Percentiles rank a stretch among this genome's conserved stretches.
Evolutionary conservation across 2,888 invertebrate genomes (phyloP).

Genomic region (Xylota sylvarum): DNA sequence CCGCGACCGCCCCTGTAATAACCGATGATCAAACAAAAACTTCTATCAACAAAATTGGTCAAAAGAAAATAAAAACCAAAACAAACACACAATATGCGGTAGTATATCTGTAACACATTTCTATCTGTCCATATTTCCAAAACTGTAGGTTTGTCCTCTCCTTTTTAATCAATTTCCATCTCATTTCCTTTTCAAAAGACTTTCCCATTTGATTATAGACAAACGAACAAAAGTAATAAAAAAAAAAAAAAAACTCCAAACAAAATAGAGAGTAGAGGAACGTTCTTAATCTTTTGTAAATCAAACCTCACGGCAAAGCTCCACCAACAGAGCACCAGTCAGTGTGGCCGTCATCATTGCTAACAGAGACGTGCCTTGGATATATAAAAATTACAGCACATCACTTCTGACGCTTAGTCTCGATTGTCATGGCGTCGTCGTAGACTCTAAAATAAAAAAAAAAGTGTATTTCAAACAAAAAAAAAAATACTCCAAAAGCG

Average conservation of each 20-base stretch:
- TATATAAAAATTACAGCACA: conserved; percentile 80
- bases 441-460: conserved; percentile 53
- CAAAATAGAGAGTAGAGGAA: conserved; percentile 52
- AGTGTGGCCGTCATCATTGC: conserved; percentile 19
- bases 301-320: conserved; percentile 57
- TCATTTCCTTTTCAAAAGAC: conserved; percentile 50
- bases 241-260: conserved; percentile 42
- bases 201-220: conserved; percentile 47
- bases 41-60: conserved; percentile 4
- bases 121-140: conserved; percentile 20
- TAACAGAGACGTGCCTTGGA: conserved; percentile 65
- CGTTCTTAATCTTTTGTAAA: conserved; percentile 71
- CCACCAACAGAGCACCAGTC: conserved; percentile 19
- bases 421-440: conserved; percentile 68
- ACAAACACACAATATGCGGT: background rate
- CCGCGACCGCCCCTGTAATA: conserved; percentile 21
- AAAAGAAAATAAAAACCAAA: conserved; percentile 16
- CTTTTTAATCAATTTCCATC: conserved; percentile 37
- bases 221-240: conserved; percentile 1
- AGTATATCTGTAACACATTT: conserved; percentile 10
- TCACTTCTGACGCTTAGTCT: conserved; percentile 81
- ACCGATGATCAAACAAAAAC: conserved; percentile 5
- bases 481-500: conserved; percentile 45
- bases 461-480: background rate
- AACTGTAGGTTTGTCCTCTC: conserved; percentile 24